Base-by-base conservation (phyloP, 2,113 vertebrate genomes). In the Datnioides undecimradiatus region DNA sequence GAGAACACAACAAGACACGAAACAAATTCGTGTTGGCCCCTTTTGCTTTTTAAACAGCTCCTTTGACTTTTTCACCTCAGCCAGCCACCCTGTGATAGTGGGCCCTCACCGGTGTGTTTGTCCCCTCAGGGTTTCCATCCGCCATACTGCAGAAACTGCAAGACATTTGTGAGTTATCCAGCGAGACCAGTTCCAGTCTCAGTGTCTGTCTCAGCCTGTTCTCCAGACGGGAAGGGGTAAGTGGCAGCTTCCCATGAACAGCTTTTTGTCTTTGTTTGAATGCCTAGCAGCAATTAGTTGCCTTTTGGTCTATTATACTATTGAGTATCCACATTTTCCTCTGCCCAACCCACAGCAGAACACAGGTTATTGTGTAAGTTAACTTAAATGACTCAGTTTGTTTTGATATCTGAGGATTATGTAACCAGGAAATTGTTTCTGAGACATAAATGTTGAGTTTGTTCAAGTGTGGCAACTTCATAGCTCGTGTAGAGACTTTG, bases 211-310 rank as follows among this genome's bases (percentile, higher is more conserved):
- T 99, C 67, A 87, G 92, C 70, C 91, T 98, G 46, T 96, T 98
- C 89, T 94, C 95, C 79, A 97, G 91, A 84, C 97, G 97, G 82
- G 96, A 99, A 90, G 96, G 93, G 96, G 97, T 99, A 92, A 73
- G 97, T 95, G 46, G 55, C 60, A 31, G 11, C 17, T 25, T 65
- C 5, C 6, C 62, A 14, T 12, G 12, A 21, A 1, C 48, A 51
- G 1, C 48, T 48, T 19, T 2, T 3, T 2, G 17, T 63, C 3
- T 25, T 43, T 38, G 25, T 31, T 46, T 27, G 6, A 60, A 3
- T 23, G 3, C 19, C 17, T 43, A 1, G 17, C 63, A 25, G 1
- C 16, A 13, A 11, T 25, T 17, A 58, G 13, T 27, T 27, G 16
- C 3, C 8, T 16, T n/a, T 68, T 40, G 31, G 2, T 43, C 7